Conservation (phyloP, 2,888 invertebrate species). For the Yponomeuta sedellus region DNA sequence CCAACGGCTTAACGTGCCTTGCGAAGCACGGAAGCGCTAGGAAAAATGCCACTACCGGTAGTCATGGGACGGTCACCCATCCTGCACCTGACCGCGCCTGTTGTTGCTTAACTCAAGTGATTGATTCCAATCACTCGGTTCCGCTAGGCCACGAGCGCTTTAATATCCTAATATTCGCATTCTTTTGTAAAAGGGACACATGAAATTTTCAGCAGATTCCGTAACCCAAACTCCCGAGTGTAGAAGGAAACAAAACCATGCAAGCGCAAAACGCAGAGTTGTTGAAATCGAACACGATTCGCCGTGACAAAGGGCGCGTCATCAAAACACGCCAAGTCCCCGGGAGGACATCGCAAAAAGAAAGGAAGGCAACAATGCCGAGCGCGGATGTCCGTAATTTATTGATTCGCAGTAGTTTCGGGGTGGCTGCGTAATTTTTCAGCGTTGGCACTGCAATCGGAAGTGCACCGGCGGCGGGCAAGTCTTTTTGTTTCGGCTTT, state of each 20-base stretch:
- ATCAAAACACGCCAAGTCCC: constrained; percentile 5
- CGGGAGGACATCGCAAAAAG: constrained; percentile 11
- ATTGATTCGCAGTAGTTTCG: constrained; percentile 49
- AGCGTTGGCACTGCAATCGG: constrained; percentile 69
- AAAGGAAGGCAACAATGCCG: constrained; percentile 14
- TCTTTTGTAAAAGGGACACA: no score
- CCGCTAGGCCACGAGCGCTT: no score
- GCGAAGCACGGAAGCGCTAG: no score
- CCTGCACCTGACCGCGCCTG: no score
- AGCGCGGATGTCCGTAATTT: constrained; percentile 25
- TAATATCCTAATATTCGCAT: no score
- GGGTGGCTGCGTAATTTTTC: constrained; percentile 66
- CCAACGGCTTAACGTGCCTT: no score
- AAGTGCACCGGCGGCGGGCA: constrained; percentile 59
- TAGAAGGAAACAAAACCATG: not conserved
- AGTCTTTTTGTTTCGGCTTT: constrained; percentile 61
- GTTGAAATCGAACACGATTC: not conserved
- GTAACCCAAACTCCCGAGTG: no score
- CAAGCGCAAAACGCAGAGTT: not conserved
- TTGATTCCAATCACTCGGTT: no score
- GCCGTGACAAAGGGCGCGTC: constrained; percentile 5
- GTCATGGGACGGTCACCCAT: no score
- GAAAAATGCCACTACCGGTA: no score
- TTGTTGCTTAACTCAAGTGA: no score
- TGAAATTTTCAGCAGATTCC: no score